Evolutionary conservation across 2,797 vertebrate species (phyloP), one percentile per base, ranked within the genome.

Genomic region (Leptoclinus maculatus): DNA sequence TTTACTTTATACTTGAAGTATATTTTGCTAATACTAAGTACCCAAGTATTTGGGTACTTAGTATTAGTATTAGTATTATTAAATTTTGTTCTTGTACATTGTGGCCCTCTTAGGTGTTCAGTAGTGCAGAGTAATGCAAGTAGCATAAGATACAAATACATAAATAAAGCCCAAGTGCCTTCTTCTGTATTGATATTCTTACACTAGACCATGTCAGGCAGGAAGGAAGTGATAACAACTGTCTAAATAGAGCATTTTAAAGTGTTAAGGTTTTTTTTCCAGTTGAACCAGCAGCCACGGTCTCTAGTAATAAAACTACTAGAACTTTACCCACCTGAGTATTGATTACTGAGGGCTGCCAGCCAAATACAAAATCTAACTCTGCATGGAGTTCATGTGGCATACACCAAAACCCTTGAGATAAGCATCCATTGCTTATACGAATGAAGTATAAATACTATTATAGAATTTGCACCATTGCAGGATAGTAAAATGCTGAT

Each of bases 401-500:
- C 10, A 41, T 19, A 17, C 4, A 70, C 71, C 41, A 57, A 27
- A 60, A n/a, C 59, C 34, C 39, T 27, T 32, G 57, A 71, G 57
- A 84, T 36, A 23, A 39, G 65, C 45, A 67, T 23, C 38, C 17
- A 39, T 7, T 76, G 47, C 17, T 56, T 29, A 5, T 10, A 51
- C 12, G 23, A 54, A 57, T 63, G 4, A 66, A 64, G 45, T 56
- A 59, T 71, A 53, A 62, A 76, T 77, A 38, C 60, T 67, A 63
- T 57, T 57, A 58, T 36, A 36, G 36, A 76, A 47, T 38, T 9
- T 23, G 1, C 7, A 32, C 34, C 43, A 9, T 32, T 72, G 41
- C 29, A 79, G 56, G 32, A 74, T 45, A 49, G 17, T 27, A 38
- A 67, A 13, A 59, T 65, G 60, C 58, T 74, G 39, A 72, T 73